These are phyloP conservation scores for Archivesica marissinica DNA, from an alignment of 1,140 invertebrate genomes.

Conservation along the genomic window DNA sequence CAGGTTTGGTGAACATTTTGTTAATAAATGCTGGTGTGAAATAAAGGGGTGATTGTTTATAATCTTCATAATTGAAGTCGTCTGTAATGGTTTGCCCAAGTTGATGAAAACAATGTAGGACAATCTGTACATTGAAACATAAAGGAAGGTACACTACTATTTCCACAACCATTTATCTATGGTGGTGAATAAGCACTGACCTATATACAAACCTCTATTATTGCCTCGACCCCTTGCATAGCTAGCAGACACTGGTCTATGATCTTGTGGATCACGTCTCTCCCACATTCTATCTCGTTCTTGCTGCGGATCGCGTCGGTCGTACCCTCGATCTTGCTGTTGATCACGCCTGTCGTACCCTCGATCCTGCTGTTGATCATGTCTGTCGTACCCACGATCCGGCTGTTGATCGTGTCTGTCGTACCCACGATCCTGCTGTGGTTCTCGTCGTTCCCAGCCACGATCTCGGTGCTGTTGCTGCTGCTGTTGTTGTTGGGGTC, in stretches of 20 bases:
- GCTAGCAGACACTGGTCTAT: constrained; percentile 59
- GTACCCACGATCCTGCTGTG: constrained; percentile 12
- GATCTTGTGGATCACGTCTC: constrained; percentile 44
- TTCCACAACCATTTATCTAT: no score
- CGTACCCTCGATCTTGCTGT: no score
- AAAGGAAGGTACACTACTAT: no score
- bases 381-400: constrained; percentile 25
- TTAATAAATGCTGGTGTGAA: no score
- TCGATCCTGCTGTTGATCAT: constrained; percentile 28
- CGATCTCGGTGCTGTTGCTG: constrained; percentile 68
- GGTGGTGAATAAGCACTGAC: no score
- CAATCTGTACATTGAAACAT: no score
- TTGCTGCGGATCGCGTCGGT: constrained; percentile 8
- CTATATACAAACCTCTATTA: constrained; percentile 54
- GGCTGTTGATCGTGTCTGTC: constrained; percentile 41
- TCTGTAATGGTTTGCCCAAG: no score
- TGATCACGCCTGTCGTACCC: constrained; percentile 30
- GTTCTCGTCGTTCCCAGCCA: constrained; percentile 75
- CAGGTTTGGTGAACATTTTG: no score
- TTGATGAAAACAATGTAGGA: no score
- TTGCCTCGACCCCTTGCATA: constrained; percentile 70
- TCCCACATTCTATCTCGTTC: neutral
- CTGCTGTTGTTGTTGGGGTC: constrained; percentile 74
- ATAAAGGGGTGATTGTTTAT: no score
- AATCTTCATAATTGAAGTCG: no score